phyloP scores from a whole-genome alignment of 2,797 vertebrate species.

The Hirundo rustica region DNA sequence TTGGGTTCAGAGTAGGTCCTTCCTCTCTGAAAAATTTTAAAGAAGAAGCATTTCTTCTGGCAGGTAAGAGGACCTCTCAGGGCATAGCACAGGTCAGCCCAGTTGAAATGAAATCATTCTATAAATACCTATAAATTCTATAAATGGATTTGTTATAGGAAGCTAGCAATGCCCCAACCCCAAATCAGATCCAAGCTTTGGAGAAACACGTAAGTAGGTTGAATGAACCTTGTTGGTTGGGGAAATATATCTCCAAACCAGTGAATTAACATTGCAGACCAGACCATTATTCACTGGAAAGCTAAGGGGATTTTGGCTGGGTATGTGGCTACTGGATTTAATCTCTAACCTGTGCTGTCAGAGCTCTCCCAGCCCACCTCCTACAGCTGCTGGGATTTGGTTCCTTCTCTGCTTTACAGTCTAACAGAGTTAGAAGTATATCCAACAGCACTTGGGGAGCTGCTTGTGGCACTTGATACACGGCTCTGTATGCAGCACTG shows the following conservation, averaged over 20 bases:
- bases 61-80: neutral
- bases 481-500: neutral
- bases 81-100: neutral
- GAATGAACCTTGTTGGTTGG: neutral
- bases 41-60: neutral
- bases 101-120: neutral
- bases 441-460: neutral
- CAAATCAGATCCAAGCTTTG: neutral
- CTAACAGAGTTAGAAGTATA: neutral
- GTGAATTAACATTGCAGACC: neutral
- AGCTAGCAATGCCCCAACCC: neutral
- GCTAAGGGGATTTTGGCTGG: neutral
- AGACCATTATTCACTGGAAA: neutral
- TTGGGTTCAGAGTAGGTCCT: neutral
- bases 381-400: neutral
- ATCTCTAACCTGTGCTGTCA: neutral
- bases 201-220: neutral
- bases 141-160: neutral
- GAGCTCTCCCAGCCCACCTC: neutral
- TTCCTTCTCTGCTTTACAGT: neutral
- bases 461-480: slow-evolving; percentile 7
- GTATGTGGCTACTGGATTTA: neutral
- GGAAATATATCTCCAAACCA: neutral
- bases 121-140: neutral
- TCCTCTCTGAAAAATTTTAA: neutral